Evolutionary conservation across 2,113 vertebrate genomes (phyloP), one percentile per base, ranked within the genome.

Genomic region (Pyrgilauda ruficollis): DNA sequence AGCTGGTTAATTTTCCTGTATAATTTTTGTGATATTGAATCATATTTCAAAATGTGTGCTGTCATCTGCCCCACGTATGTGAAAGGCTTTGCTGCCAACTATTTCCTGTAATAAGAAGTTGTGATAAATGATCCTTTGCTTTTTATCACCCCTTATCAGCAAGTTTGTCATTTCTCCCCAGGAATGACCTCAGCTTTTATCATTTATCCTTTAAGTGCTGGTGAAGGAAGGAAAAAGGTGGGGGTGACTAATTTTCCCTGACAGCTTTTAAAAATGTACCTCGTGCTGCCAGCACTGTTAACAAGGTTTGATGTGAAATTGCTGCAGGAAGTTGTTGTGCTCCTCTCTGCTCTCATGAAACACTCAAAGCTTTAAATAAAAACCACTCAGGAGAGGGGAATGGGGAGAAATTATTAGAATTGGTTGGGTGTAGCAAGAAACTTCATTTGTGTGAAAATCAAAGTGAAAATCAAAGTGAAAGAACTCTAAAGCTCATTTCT

Each of bases 171-270:
- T 79, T 67, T 14, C 70, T 92, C 47, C 78, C 62, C 4, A 5
- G 72, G 50, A 90, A n/a, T 73, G 83, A 88, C 83, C 76, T 92
- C 72, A 47, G 79, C 67, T 64, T 83, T 94, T 90, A 62, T 62
- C 67, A 41, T 50, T 95, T 69, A 20, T 90, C 84, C 83, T 79
- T 80, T 68, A 80, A 90, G 41, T 86, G 83, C 87, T 76, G 70
- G 26, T 64, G 72, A 86, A 83, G 72, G 79, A 52, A 85, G 28
- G 62, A 13, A 33, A 26, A 66, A 64, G 68, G 20, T 52, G 59
- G 33, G 18, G 37, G 41, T 76, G 86, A 84, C 37, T 58, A 50
- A 61, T 84, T 95, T 84, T 90, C 55, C 37, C 76, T 88, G 68
- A 52, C 66, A 80, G 22, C 62, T 92, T 33, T 63, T 83, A n/a